Evolutionary conservation across 2,888 invertebrate genomes (phyloP), one percentile per base, ranked within the genome.

Genomic region (Eulithis prunata): DNA sequence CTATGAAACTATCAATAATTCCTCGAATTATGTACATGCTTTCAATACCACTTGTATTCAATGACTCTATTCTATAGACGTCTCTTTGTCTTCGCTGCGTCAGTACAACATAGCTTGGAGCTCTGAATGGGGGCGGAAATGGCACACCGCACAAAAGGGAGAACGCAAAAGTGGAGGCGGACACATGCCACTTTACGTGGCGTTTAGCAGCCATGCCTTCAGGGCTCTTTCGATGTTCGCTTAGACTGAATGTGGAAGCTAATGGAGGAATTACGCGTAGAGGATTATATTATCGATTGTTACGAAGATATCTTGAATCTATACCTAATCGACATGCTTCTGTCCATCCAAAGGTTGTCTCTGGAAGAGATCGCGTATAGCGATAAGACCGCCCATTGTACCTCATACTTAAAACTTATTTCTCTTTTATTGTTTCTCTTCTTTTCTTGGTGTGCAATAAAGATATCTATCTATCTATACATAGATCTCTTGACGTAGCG

Each of bases 111-210:
- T 66, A 69, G 69, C 70, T 71, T 51, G 70, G 68, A 72, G 75
- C 74, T 73, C 64, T 80, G 77, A 75, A 81, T 76, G 77, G 75
- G 68, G 72, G 60, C 80, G 85, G 85, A 83, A 85, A 79, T 78
- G 78, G 79, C 78, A 70, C 67, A 46, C 71, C 58, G 64, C 76
- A 78, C 80, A 84, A 84, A 85, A 80, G 75, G 61, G 75, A 79
- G 67, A 75, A 72, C 71, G 75, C 70, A 74, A 77, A 78, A 76
- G 76, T 75, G 74, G 63, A 66, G 71, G 73, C 75, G 75, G 77
- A 78, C 77, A 76, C 72, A 75, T 77, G 80, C 78, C 82, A 82
- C 80, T 84, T 80, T 76, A 74, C 71, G 73, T 71, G 58, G 61
- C 71, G 71, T 75, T 79, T 79, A 76, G 75, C 68, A 68, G 72